Evolutionary conservation across 2,888 invertebrate species (phyloP).

Genomic region (Dinocampus coccinellae): DNA sequence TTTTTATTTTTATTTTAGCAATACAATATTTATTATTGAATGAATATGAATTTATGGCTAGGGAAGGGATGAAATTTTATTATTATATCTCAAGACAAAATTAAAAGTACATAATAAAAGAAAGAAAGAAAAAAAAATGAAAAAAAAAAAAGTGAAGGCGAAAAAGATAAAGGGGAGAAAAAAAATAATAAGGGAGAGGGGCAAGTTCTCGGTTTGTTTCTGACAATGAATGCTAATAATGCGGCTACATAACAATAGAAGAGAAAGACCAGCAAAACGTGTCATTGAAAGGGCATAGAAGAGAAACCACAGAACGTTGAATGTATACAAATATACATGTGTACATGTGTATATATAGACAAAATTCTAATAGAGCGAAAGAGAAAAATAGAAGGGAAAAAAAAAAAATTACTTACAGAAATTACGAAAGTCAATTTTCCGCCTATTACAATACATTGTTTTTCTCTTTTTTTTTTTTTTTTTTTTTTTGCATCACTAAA

Average conservation of each 20-base stretch:
- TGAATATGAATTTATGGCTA: not conserved
- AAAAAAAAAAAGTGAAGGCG: not conserved
- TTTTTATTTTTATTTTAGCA: not conserved
- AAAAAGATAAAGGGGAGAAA: not conserved
- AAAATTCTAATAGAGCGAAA: not conserved
- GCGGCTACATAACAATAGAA: slow-evolving; percentile 29
- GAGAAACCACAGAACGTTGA: slow-evolving; percentile 11
- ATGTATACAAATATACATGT: slow-evolving; percentile 9
- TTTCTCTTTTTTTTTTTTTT: no score
- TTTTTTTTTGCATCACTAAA: no score
- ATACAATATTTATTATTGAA: no score
- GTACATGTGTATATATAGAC: not conserved
- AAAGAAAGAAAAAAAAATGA: not conserved
- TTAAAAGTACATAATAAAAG: not conserved
- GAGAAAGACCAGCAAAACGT: slow-evolving; percentile 31
- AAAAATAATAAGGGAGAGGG: not conserved
- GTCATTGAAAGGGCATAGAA: slow-evolving; percentile 19
- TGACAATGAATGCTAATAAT: slow-evolving; percentile 48
- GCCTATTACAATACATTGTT: no score
- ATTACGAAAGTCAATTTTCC: no score
- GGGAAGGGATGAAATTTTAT: not conserved
- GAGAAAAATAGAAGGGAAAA: not conserved
- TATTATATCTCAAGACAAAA: not conserved
- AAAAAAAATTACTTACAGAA: slow-evolving; percentile 9
- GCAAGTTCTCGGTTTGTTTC: slow-evolving; percentile 31